These are phyloP conservation scores for Balanococcus diminutus DNA, from an alignment of 2,888 invertebrate species.

Conservation along the genomic window DNA sequence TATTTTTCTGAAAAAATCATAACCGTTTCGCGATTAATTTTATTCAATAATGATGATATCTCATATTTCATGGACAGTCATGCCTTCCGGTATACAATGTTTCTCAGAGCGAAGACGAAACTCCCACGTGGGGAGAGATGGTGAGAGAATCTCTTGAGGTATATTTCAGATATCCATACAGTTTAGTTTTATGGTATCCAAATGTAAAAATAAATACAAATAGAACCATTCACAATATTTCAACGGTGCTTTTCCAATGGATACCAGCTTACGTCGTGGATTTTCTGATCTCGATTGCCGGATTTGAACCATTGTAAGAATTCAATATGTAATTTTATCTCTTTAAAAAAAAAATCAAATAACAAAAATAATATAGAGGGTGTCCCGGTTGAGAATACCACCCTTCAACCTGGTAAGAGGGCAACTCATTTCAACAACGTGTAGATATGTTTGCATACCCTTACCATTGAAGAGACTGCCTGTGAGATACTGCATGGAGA, in stretches of 20 bases:
- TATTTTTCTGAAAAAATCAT: no score
- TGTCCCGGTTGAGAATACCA: no score
- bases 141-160: background rate
- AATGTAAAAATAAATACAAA: slow-evolving; percentile 60
- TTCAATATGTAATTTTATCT: background rate
- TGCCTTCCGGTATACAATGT: background rate
- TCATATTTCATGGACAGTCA: background rate
- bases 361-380: no score
- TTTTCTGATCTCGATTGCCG: slow-evolving; percentile 43
- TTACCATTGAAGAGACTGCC: no score
- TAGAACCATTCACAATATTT: slow-evolving; percentile 64
- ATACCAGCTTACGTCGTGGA: slow-evolving; percentile 75
- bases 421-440: no score
- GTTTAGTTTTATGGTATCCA: background rate
- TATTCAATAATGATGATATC: no score
- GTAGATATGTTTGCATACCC: no score
- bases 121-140: background rate
- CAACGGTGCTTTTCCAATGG: slow-evolving; percentile 71
- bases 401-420: no score
- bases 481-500: no score
- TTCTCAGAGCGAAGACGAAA: background rate
- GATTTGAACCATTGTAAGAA: background rate
- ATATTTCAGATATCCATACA: background rate
- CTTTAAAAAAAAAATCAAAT: no score
- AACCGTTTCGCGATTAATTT: no score